Percentiles rank a stretch among this genome's conserved stretches.
These are phyloP conservation scores for Bombus confusus DNA, from an alignment of 1,140 invertebrate species.

Conservation along the genomic window DNA sequence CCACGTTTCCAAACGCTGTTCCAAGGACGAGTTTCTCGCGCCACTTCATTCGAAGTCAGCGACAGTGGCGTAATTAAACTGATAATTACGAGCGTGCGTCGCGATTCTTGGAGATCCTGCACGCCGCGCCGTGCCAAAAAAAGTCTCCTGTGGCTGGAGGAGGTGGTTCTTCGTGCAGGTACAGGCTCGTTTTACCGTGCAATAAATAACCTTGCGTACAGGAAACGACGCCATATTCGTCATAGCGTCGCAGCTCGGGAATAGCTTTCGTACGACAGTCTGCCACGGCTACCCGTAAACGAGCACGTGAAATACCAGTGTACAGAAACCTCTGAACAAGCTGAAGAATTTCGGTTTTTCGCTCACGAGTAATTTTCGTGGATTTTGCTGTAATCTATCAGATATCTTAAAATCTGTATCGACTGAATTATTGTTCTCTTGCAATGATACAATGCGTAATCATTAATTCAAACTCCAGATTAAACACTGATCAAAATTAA, in stretches of 20 bases:
- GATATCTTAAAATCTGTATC: no score
- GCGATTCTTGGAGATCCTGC: constrained; percentile 39
- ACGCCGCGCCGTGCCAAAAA: not conserved
- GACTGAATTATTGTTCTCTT: not conserved
- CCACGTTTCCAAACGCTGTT: not conserved
- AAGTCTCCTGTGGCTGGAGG: not conserved
- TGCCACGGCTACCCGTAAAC: not conserved
- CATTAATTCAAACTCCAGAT: not conserved
- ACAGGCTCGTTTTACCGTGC: constrained; percentile 54
- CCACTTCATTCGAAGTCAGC: constrained; percentile 11
- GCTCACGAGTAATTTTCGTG: not conserved
- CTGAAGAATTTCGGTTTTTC: not conserved
- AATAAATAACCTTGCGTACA: constrained; percentile 70
- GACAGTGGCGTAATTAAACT: constrained; percentile 45
- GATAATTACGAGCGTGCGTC: constrained; percentile 34
- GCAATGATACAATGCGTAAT: not conserved
- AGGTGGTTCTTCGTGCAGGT: constrained; percentile 17
- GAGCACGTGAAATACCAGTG: not conserved
- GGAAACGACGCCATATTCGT: constrained; percentile 72
- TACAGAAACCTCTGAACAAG: not conserved
- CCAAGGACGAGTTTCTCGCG: constrained; percentile 9
- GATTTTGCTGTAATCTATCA: no score
- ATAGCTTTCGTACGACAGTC: constrained; percentile 41
- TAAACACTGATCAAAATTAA: not conserved
- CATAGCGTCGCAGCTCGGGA: constrained; percentile 58